Base-by-base conservation (phyloP, 2,888 invertebrate genomes). In the Ophioninae sp. region DNA sequence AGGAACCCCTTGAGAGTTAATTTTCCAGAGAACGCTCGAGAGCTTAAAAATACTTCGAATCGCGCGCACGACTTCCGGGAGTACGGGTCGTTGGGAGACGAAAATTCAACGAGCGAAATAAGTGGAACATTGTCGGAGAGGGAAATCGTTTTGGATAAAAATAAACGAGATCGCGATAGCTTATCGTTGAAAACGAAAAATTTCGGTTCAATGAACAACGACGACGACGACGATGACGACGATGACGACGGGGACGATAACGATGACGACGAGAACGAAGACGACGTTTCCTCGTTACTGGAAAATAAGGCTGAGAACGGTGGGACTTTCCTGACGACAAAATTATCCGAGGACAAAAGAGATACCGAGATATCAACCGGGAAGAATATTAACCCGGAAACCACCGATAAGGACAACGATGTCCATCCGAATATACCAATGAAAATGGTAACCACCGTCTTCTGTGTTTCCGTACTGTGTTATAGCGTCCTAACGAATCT, bases 381-480 rank as follows among this genome's bases (percentile, higher is more conserved):
- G 74, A 59, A 10, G 51, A 85, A 44, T 64, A 23, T 58, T 20
- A 20, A 72, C 63, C 17, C 69, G 69, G 71, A 67, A 68, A 78
- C 73, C 80, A 89, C 89, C 74, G 87, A 87, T 86, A 89, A 87
- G 87, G 88, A 90, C 88, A 89, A 88, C 73, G 88, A 87, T 85
- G 88, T 87, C 85, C 88, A 89, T 88, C 88, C 89, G 90, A 90
- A 89, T 91, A 88, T 91, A 90, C 92, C 92, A 85, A 90, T 93
- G 90, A 89, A 92, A 91, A 93, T 93, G 93, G 92, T 93, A 92
- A 92, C 93, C 89, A 93, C 93, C 90, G 91, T 92, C 88, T 90
- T 93, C 89, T 93, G 93, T 92, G 91, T 93, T 88, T 92, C 92
- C 89, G 91, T 92, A 89, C 89, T 93, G 89, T 93, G 91, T 92